phyloP scores from a whole-genome alignment of 2,888 invertebrate genomes.

The Lepidocyrtinus sp. region DNA sequence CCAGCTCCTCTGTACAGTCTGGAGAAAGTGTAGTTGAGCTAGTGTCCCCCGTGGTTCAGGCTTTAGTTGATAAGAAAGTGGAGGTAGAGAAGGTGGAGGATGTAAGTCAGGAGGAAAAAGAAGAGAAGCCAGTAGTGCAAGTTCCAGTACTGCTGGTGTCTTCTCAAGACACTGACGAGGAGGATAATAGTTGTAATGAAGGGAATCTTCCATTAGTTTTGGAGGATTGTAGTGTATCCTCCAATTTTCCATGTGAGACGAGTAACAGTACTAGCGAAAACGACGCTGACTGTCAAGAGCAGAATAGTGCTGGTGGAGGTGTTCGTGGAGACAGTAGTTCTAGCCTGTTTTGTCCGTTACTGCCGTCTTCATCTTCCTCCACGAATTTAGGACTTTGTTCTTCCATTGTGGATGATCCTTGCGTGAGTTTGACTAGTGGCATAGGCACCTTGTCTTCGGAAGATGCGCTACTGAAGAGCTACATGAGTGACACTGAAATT shows the following conservation, averaged over 20 bases:
- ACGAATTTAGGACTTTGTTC: not conserved
- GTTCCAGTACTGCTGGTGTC: not conserved
- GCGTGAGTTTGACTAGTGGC: slow-evolving; percentile 23
- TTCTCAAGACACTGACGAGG: not conserved
- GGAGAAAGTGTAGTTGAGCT: not conserved
- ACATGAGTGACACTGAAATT: slow-evolving; percentile 57
- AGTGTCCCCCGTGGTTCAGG: not conserved
- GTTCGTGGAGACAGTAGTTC: slow-evolving; percentile 33
- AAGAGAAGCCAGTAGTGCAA: not conserved
- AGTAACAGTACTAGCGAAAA: too few species aligned
- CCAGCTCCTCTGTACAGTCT: too few species aligned
- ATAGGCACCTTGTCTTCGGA: slow-evolving; percentile 28
- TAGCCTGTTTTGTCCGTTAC: too few species aligned
- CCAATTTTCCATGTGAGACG: too few species aligned
- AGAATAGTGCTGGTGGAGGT: too few species aligned
- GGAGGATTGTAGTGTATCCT: too few species aligned
- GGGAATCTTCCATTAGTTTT: too few species aligned
- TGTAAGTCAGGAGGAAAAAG: too few species aligned
- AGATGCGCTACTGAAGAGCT: slow-evolving; percentile 43
- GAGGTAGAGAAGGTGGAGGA: slow-evolving; percentile 4
- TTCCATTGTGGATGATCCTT: slow-evolving; percentile 47
- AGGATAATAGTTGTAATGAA: too few species aligned
- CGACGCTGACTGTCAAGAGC: slow-evolving; percentile 32
- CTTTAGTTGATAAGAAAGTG: not conserved
- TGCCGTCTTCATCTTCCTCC: slow-evolving; percentile 11